A percentile compares a stretch with the other conserved stretches of the same genome.
Conservation (phyloP, 2,797 vertebrate genomes). For the Notamacropus eugenii region DNA sequence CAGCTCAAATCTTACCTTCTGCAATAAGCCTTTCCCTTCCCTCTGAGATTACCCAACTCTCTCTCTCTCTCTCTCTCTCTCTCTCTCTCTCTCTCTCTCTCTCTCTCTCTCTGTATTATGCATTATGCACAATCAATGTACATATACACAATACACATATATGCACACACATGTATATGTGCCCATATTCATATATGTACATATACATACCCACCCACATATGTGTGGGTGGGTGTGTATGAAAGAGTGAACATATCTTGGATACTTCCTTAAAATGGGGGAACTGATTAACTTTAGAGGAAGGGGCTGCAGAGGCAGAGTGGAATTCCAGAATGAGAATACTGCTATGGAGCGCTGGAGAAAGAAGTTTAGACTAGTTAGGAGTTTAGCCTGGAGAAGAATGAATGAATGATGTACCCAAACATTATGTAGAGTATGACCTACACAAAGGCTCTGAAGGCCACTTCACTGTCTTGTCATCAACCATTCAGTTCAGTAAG, state of each 20-base stretch:
- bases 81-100: no score
- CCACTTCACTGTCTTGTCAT: neutral
- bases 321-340: neutral
- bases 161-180: no score
- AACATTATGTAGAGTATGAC: neutral
- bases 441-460: neutral
- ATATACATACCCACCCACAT: no score
- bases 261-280: neutral
- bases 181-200: neutral
- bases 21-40: neutral
- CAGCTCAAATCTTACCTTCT: neutral
- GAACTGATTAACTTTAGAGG: neutral
- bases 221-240: neutral
- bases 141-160: no score
- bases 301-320: neutral
- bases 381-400: neutral
- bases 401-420: neutral
- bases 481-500: neutral
- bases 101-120: no score
- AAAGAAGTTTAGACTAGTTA: neutral
- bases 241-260: neutral
- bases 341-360: neutral
- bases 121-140: neutral
- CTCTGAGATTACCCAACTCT: neutral
- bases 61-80: neutral